These are phyloP conservation scores for Tethya wilhelma DNA, from an alignment of 37 sponge, comb jelly and placozoan genomes.

Conservation along the genomic window DNA sequence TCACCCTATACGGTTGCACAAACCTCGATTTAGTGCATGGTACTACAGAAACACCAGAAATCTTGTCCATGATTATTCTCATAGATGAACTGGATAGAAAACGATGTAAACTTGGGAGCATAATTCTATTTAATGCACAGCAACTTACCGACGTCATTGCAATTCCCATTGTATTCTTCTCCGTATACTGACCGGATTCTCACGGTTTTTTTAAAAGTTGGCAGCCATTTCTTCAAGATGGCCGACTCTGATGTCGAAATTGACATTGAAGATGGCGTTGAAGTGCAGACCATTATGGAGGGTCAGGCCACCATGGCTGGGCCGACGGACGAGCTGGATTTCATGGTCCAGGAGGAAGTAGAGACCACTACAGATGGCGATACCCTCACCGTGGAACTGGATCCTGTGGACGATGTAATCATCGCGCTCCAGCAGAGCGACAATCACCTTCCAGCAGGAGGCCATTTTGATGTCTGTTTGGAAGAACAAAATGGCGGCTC, in stretches of 20 bases:
- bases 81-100: too few species aligned
- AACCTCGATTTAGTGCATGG: constrained; percentile 70
- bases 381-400: constrained; percentile 57
- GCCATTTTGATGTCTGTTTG: constrained; percentile 43
- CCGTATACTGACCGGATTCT: too few species aligned
- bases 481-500: constrained; percentile 68
- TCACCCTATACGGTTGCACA: constrained; percentile 84
- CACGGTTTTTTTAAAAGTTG: too few species aligned
- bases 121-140: too few species aligned
- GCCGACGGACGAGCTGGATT: constrained; percentile 70
- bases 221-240: constrained; percentile 78
- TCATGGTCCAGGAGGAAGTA: constrained; percentile 88
- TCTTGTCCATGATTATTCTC: constrained; percentile 61
- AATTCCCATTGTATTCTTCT: too few species aligned
- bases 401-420: constrained; percentile 86
- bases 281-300: constrained; percentile 82
- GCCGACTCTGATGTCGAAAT: constrained; percentile 70
- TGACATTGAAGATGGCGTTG: constrained; percentile 78
- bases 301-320: constrained; percentile 55
- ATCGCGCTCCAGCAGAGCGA: constrained; percentile 78
- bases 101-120: too few species aligned
- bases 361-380: constrained; percentile 85
- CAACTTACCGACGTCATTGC: too few species aligned
- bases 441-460: constrained; percentile 30
- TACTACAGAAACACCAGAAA: constrained; percentile 57